Evolutionary conservation across 2,797 vertebrate genomes (phyloP).

Genomic region (Leucoraja ocellata): DNA sequence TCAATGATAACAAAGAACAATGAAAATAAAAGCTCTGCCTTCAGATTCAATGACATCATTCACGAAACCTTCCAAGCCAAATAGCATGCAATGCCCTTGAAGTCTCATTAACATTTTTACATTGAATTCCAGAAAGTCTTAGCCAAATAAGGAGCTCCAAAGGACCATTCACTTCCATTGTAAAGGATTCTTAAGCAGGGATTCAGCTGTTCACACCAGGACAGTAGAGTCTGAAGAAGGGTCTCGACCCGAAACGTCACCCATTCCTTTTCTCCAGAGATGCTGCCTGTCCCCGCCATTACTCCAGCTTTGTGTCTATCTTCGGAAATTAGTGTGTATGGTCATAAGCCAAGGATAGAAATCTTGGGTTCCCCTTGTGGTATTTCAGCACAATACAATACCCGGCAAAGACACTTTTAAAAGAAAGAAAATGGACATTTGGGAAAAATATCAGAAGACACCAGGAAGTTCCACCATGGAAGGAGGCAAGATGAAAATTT

Average conservation of each 20-base stretch:
- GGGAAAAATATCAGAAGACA: background rate
- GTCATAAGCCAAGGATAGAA: background rate
- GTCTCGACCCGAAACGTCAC: too few relatives aligned
- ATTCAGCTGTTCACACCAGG: background rate
- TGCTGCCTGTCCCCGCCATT: too few relatives aligned
- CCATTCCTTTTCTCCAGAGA: too few relatives aligned
- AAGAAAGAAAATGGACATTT: background rate
- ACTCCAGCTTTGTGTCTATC: too few relatives aligned
- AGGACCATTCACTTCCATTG: background rate
- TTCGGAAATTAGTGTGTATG: background rate
- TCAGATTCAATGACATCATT: slow-evolving; percentile 25
- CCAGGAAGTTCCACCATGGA: background rate
- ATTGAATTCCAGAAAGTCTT: slow-evolving; percentile 17
- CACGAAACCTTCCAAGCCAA: slow-evolving; percentile 11
- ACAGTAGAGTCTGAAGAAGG: too few relatives aligned
- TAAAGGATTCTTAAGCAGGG: background rate
- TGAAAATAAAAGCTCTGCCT: slow-evolving; percentile 9
- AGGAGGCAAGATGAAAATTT: background rate
- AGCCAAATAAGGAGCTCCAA: slow-evolving; percentile 24
- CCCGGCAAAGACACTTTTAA: too few relatives aligned
- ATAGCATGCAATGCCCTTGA: slow-evolving; percentile 14
- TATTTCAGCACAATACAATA: too few relatives aligned
- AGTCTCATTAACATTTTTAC: slow-evolving; percentile 35
- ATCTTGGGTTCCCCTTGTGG: background rate
- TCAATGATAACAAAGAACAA: background rate